Evolutionary conservation across 1,140 invertebrate species (phyloP), one percentile per base, ranked within the genome.

Genomic region (Mamestra configurata): DNA sequence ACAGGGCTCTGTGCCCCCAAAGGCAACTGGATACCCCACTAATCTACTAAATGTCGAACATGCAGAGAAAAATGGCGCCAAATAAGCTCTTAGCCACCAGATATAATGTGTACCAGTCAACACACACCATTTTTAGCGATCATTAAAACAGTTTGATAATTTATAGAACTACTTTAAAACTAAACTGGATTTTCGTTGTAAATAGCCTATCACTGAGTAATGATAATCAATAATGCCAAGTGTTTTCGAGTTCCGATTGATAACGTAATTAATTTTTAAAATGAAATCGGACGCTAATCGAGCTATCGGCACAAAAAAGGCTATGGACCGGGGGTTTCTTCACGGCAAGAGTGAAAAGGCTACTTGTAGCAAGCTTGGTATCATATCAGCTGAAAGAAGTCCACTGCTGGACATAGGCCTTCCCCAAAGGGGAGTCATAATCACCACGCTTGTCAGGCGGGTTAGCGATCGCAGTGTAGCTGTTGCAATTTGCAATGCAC

Each of bases 111-210:
- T 53, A 72, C 66, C 20, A 71, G 68, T 72, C 66, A 79, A 57
- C 40, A 64, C 31, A 31, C 1, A 13, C 79, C 82, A 53, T 83
- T 80, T 80, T 80, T 80, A 75, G 82, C 27, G 40, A 80, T 82
- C 64, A 79, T 82, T 82, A 82, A 77, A 77, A 35, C 57, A 37
- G 20, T 70, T 71, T 15, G 18, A 18, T 49, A 76, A 79, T 76
- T 76, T 78, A 78, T 75, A 53, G 27, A 37, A 18, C 22, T 53
- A 57, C 46, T 75, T 78, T 46, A 35, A 66, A 68, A 59, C 68
- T 43, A 57, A 43, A 82, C 66, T 73, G n/a, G 79, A 66, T 51
- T 77, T 22, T 24, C 46, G 61, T 77, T 51, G 66, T n/a, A 75
- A 80, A 55, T 78, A 10, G 46, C 37, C 51, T 68, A 55, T 70